These are phyloP conservation scores for Corvus cornix DNA, from an alignment of 2,113 vertebrate species.

Conservation along the genomic window DNA sequence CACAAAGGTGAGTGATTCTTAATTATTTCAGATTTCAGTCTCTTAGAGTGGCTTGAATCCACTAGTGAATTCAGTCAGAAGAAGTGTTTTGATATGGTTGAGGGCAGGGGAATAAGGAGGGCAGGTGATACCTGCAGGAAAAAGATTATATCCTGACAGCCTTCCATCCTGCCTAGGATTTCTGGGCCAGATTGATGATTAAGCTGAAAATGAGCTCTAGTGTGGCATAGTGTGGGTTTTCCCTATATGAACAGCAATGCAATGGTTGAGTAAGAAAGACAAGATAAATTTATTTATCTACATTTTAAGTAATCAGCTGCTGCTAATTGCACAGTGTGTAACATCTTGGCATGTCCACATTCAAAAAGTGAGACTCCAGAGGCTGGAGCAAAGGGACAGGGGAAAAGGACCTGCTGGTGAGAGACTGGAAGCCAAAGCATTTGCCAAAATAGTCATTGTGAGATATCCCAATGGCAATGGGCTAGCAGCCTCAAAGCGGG, in stretches of 20 bases:
- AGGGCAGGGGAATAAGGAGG: background rate
- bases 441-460: background rate
- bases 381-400: background rate
- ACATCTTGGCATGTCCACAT: background rate
- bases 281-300: background rate
- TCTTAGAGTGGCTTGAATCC: background rate
- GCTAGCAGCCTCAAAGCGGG: accelerated
- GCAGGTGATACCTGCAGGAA: background rate
- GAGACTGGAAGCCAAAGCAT: background rate
- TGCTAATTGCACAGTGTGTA: background rate
- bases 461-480: background rate
- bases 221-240: accelerated
- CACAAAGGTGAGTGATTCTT: background rate
- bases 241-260: background rate
- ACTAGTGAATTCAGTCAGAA: background rate
- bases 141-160: background rate
- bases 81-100: background rate
- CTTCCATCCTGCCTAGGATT: background rate
- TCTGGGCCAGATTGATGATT: background rate
- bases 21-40: background rate
- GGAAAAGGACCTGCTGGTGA: background rate
- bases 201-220: background rate
- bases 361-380: background rate
- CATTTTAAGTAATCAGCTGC: background rate
- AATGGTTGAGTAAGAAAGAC: background rate